Evolutionary conservation across 1,140 invertebrate genomes (phyloP).

Genomic region (Neotoxoptera formosana): DNA sequence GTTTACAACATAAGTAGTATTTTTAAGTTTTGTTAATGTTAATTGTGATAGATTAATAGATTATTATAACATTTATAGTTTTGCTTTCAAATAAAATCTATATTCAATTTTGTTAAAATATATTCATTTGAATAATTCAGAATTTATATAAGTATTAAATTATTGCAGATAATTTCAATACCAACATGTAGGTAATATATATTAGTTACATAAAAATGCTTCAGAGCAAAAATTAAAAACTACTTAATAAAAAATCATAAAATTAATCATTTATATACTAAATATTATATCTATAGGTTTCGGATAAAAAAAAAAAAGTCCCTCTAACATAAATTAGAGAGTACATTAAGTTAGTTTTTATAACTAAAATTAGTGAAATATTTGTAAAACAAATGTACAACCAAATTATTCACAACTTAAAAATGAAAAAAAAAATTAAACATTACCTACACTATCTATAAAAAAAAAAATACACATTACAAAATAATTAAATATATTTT

Average conservation of each 20-base stretch:
- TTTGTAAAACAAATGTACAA: too few relatives aligned
- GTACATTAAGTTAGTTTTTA: not conserved
- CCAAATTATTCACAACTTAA: too few relatives aligned
- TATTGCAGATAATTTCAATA: not conserved
- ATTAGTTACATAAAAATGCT: too few relatives aligned
- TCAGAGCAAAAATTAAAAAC: not conserved
- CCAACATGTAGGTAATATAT: not conserved
- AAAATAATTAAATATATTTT: not conserved
- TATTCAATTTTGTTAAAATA: slow-evolving; percentile 35
- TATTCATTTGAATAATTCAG: not conserved
- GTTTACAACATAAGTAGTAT: slow-evolving; percentile 33
- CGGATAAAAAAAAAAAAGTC: not conserved
- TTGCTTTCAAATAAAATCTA: slow-evolving; percentile 44
- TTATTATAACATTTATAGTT: slow-evolving; percentile 42
- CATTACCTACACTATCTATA: too few relatives aligned
- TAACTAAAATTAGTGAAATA: not conserved
- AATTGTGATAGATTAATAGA: slow-evolving; percentile 56
- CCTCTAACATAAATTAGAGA: not conserved
- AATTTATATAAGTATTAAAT: not conserved
- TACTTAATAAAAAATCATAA: not conserved
- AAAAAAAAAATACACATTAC: too few relatives aligned
- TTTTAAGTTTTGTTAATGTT: slow-evolving; percentile 56
- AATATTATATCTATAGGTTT: not conserved
- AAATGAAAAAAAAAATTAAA: too few relatives aligned
- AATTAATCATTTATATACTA: not conserved